A percentile compares a stretch with the other conserved stretches of the same genome.
These are phyloP conservation scores for Coecobrya sp. DNA, from an alignment of 2,888 invertebrate genomes.

Conservation along the genomic window DNA sequence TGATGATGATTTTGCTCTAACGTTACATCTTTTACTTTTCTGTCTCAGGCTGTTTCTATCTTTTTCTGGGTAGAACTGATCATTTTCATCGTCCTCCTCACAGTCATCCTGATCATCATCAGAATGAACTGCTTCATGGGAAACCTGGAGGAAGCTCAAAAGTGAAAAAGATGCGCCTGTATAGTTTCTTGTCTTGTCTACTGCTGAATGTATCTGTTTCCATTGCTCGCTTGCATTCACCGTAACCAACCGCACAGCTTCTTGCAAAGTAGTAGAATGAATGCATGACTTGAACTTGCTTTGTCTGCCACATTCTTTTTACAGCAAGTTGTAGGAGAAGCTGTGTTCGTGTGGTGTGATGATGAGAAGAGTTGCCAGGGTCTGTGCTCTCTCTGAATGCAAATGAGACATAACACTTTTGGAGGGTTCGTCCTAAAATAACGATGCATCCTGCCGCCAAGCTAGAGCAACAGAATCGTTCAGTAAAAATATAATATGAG, in stretches of 20 bases:
- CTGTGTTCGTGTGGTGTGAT: constrained; percentile 44
- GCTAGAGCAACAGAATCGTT: constrained; percentile 25
- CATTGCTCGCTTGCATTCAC: constrained; percentile 14
- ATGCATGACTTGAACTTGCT: constrained; percentile 74
- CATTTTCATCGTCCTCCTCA: constrained; percentile 21
- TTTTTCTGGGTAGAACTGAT: constrained; percentile 56
- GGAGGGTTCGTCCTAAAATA: constrained; percentile 56
- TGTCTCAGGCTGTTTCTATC: constrained; percentile 30
- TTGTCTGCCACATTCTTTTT: constrained; percentile 42
- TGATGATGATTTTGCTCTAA: constrained; percentile 41
- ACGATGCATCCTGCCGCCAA: constrained; percentile 25
- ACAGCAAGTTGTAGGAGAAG: not conserved
- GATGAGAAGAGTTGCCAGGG: constrained; percentile 71
- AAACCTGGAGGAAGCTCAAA: constrained; percentile 43
- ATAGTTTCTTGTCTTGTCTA: constrained; percentile 15
- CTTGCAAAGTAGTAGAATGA: constrained; percentile 42
- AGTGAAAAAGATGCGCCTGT: constrained; percentile 37
- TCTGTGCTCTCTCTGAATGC: constrained; percentile 81
- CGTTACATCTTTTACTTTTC: constrained; percentile 54
- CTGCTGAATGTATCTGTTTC: not conserved
- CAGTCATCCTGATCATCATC: constrained; percentile 18
- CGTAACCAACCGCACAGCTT: constrained; percentile 24
- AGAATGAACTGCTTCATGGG: constrained; percentile 42
- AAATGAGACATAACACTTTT: constrained; percentile 83
- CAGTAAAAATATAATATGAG: constrained; percentile 10